These are phyloP conservation scores for Apotomis betuletana DNA, from an alignment of 2,888 invertebrate genomes.

Conservation along the genomic window DNA sequence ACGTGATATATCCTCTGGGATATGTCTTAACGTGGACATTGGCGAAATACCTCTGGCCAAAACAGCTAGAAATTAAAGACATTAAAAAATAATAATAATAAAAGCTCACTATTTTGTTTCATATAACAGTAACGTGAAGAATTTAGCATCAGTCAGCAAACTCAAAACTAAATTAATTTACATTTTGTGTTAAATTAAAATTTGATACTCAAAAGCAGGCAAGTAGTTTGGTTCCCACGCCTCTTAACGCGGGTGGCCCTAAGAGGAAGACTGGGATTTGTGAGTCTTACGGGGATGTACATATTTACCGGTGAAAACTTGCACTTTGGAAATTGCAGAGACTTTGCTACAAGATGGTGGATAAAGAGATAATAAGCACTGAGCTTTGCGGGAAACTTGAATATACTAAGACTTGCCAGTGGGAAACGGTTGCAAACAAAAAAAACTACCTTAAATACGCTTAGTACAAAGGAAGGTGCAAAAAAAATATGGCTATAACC, in stretches of 20 bases:
- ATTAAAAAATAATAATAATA: too few relatives aligned
- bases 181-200: slow-evolving; percentile 23
- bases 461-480: too few relatives aligned
- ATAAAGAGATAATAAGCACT: slow-evolving; percentile 17
- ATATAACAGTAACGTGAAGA: neutral
- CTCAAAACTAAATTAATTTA: slow-evolving; percentile 2
- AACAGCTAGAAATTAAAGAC: too few relatives aligned
- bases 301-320: slow-evolving; percentile 34
- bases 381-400: neutral
- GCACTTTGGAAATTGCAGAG: slow-evolving; percentile 29
- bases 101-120: too few relatives aligned
- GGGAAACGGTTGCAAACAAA: too few relatives aligned
- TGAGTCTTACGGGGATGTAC: slow-evolving; percentile 26
- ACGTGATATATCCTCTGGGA: too few relatives aligned
- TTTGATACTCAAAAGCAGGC: slow-evolving; percentile 17
- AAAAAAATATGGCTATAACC: too few relatives aligned
- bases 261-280: slow-evolving; percentile 25
- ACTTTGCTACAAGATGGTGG: slow-evolving; percentile 3
- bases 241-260: slow-evolving; percentile 20
- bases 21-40: too few relatives aligned
- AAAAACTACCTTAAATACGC: too few relatives aligned
- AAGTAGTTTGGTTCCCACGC: slow-evolving; percentile 17
- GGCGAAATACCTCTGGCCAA: too few relatives aligned
- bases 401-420: neutral
- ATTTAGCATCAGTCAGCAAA: neutral